Percentiles rank a stretch among this genome's conserved stretches.
Evolutionary conservation across 92 coral and sea anemone species (phyloP).

Genomic region (Hydrozoanthus gracilis): DNA sequence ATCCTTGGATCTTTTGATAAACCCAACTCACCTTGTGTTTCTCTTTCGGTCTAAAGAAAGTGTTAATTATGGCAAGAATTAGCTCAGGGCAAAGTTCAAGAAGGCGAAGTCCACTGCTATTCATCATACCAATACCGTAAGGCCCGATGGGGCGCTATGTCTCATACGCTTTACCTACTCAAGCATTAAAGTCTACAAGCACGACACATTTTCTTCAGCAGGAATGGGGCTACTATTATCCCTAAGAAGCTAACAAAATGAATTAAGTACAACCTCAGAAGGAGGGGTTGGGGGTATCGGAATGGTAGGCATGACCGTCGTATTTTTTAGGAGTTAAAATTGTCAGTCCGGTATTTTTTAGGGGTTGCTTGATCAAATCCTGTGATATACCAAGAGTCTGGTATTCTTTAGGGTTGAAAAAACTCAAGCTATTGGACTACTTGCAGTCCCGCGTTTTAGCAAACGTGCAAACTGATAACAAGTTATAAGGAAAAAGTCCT

Average conservation of each 20-base stretch:
- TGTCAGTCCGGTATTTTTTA: too few relatives aligned
- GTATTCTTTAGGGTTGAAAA: too few relatives aligned
- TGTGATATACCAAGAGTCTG: too few relatives aligned
- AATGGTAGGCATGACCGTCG: too few relatives aligned
- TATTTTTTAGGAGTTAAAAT: too few relatives aligned
- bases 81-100: conserved; percentile 19
- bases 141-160: conserved; percentile 13
- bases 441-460: too few relatives aligned
- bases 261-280: too few relatives aligned
- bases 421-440: too few relatives aligned
- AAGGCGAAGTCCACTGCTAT: conserved; percentile 5
- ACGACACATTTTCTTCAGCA: conserved; percentile 2
- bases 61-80: conserved; percentile 8
- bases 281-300: too few relatives aligned
- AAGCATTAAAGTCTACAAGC: conserved; percentile 11
- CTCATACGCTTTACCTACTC: not conserved
- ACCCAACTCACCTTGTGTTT: not conserved
- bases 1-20: conserved; percentile 30
- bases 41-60: conserved; percentile 10
- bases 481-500: too few relatives aligned
- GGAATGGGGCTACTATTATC: not conserved
- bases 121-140: conserved; percentile 27
- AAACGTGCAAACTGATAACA: too few relatives aligned
- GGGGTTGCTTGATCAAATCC: too few relatives aligned
- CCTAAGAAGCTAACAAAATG: not conserved